Evolutionary conservation across 1,140 invertebrate species (phyloP).

Genomic region (Meteorus sp.): DNA sequence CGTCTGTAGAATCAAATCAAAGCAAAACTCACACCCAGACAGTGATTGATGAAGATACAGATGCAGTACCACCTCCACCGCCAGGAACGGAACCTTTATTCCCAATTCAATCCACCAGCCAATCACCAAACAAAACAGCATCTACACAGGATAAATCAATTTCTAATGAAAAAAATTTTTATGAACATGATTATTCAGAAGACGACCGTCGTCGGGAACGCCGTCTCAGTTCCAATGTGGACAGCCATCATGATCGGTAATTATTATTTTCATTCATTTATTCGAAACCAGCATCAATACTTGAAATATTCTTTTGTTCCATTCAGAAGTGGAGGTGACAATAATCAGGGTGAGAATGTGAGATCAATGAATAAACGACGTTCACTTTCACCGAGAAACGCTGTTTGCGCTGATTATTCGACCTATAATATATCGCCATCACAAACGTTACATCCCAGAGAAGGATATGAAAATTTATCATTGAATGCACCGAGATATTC

Average conservation of each 20-base stretch:
- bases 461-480: constrained; percentile 44
- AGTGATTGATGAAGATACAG: constrained; percentile 46
- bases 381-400: constrained; percentile 50
- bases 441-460: constrained; percentile 47
- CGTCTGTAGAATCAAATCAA: constrained; percentile 40
- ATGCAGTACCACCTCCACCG: constrained; percentile 49
- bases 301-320: too few relatives aligned
- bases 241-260: constrained; percentile 54
- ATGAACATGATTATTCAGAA: constrained; percentile 35
- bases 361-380: constrained; percentile 46
- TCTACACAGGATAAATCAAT: constrained; percentile 33
- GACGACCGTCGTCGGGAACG: constrained; percentile 50
- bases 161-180: constrained; percentile 42
- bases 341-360: constrained; percentile 47
- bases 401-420: constrained; percentile 46
- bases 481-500: constrained; percentile 46
- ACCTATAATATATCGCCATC: constrained; percentile 33
- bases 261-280: too few relatives aligned
- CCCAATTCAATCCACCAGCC: constrained; percentile 46
- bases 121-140: constrained; percentile 40
- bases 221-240: constrained; percentile 51
- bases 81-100: constrained; percentile 56
- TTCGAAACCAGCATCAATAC: too few relatives aligned
- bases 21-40: constrained; percentile 42
- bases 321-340: constrained; percentile 45